A percentile compares a stretch with the other conserved stretches of the same genome.
phyloP scores from a whole-genome alignment of 2,797 vertebrate genomes.

The Siniperca scherzeri region DNA sequence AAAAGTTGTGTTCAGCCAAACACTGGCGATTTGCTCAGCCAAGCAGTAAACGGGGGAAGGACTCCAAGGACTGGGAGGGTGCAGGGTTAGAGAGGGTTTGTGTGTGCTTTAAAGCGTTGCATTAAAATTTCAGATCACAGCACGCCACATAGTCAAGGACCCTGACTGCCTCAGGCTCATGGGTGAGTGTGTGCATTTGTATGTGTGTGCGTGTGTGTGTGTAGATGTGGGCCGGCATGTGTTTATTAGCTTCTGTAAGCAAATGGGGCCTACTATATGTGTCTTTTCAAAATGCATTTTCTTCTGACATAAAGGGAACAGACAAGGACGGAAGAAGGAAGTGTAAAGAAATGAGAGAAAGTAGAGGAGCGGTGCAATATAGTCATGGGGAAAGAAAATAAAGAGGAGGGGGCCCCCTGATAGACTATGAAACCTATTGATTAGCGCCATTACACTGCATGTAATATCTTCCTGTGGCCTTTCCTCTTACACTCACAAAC shows the following conservation, averaged over 20 bases:
- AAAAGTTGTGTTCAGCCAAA: constrained; percentile 86
- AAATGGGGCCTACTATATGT: constrained; percentile 72
- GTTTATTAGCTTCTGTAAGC: constrained; percentile 83
- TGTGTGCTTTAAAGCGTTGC: constrained; percentile 86
- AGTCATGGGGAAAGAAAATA: constrained; percentile 18
- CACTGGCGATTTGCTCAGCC: constrained; percentile 86
- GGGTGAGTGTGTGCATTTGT: constrained; percentile 56
- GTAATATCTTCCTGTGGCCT: constrained; percentile 67
- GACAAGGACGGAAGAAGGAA: constrained; percentile 48
- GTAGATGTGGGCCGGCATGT: constrained; percentile 72
- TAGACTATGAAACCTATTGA: constrained; percentile 71
- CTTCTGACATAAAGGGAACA: constrained; percentile 67
- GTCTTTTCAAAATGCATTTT: constrained; percentile 71
- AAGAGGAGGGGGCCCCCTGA: constrained; percentile 8
- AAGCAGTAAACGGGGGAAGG: constrained; percentile 86
- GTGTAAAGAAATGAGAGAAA: constrained; percentile 49
- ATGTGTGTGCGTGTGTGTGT: constrained; percentile 37
- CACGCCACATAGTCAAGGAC: constrained; percentile 87
- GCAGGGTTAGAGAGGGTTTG: constrained; percentile 85
- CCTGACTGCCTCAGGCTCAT: constrained; percentile 84
- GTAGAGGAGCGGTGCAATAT: constrained; percentile 4
- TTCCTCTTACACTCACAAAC: constrained; percentile 55
- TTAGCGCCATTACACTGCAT: constrained; percentile 68
- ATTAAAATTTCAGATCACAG: constrained; percentile 88
- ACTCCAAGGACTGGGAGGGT: constrained; percentile 85